Evolutionary conservation across 1,140 invertebrate genomes (phyloP), one percentile per base, ranked within the genome.

Genomic region (Drosophila bocki): DNA sequence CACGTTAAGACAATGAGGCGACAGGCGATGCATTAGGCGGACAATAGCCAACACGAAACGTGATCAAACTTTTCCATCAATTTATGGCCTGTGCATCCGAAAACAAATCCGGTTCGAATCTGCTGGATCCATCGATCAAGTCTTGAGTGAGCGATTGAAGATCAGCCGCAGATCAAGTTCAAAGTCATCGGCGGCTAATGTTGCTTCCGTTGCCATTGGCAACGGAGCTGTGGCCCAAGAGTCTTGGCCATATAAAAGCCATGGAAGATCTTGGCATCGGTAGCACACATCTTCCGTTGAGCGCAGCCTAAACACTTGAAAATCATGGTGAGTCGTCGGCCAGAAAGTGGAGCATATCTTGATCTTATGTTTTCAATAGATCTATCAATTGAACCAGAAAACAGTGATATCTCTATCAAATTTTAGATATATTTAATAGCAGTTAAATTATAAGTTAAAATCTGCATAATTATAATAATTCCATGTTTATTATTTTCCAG

Each of bases 91-190:
- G 82, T 72, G 75, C 75, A 75, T 80, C 44, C 22, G 32, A 51
- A 12, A 51, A 60, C 50, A 60, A 80, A 87, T 56, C 84, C 77
- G 84, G 84, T 87, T 61, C 35, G 44, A 12, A 29, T 42, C 32
- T 33, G 48, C 41, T 48, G 33, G 37, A 69, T 47, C 39, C 80
- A 75, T 78, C 54, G 61, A 69, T 79, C 59, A 72, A 19, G 26
- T 37, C 47, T 33, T 7, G 44, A 32, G 45, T 60, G 32, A 64
- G 48, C 45, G 57, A 57, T 62, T 78, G 63, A 75, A 44, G 45
- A 68, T 65, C 62, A 44, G 29, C 44, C 44, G 45, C 53, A 62
- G 81, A 85, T 86, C 85, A 90, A 90, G 85, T 90, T 90, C 85
- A 90, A 90, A 90, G 85, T 90, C 85, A 90, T 58, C 48, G 61